Conservation (phyloP, 37 sponge, comb jelly and placozoan genomes). For the Cliona cf. orientalis region DNA sequence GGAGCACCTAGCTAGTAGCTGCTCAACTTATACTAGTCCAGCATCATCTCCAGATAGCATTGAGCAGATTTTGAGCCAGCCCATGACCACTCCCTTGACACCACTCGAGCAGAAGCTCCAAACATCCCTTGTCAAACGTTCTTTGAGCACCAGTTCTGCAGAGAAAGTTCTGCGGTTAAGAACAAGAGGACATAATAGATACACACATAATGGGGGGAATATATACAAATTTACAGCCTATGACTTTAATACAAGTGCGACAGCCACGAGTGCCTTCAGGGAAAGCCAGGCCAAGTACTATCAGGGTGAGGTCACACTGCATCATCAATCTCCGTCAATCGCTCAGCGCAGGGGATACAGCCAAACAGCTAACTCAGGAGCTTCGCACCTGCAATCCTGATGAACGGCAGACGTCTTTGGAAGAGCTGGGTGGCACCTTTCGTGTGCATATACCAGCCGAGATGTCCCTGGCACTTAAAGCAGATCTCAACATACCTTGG, state of each 20-base stretch:
- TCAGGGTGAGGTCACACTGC: neutral
- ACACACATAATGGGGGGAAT: neutral
- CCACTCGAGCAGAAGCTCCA: neutral
- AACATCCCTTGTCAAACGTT: neutral
- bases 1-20: neutral
- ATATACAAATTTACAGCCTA: conserved; percentile 8
- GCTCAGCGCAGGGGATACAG: neutral
- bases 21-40: neutral
- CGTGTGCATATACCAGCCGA: conserved; percentile 25
- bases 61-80: conserved; percentile 6
- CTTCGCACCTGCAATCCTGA: neutral
- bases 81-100: neutral
- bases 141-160: neutral
- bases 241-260: conserved; percentile 5
- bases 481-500: conserved; percentile 39
- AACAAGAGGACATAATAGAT: neutral
- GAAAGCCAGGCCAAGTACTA: neutral
- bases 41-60: neutral
- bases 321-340: neutral
- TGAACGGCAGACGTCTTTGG: neutral
- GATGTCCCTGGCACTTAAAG: conserved; percentile 36
- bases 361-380: neutral
- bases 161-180: neutral
- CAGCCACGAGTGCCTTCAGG: neutral
- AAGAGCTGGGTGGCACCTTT: neutral